Base-by-base conservation (phyloP, 1,140 invertebrate genomes). In the Grapholita molesta region DNA sequence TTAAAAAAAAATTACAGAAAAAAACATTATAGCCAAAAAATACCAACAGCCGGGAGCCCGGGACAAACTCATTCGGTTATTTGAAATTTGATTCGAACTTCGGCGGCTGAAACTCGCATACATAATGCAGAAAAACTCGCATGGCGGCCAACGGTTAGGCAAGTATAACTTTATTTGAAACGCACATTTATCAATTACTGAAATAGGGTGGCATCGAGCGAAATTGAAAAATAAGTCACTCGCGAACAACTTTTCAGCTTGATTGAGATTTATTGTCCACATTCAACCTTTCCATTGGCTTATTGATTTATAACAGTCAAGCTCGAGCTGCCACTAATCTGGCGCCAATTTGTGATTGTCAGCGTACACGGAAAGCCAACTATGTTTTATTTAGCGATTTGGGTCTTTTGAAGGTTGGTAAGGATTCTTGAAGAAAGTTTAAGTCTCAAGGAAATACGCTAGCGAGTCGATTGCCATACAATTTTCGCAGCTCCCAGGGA, bases 211-310 rank as follows among this genome's bases (percentile, higher is more conserved):
- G 70, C 73, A 77, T 80, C 78, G 74, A 73, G 66, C 71, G 70
- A 78, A 80, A 80, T 81, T 83, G 77, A 80, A 73, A 77, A 77
- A 75, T 77, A 79, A 77, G 71, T 77, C 73, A 73, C 73, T 73
- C 53, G 71, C 73, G 57, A 70, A 75, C 74, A 80, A 75, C 76
- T 80, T 80, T 79, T 73, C 73, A 81, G 69, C 70, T 71, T 81
- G 77, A 82, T 79, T 79, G 75, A 74, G 79, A 82, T 82, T 79
- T 82, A 81, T 82, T 77, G 64, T 42, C 64, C 64, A 66, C 64
- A 66, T 66, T 38, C 64, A 66, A 15, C 55, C 53, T 55, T 61
- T 64, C 35, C 64, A 42, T 61, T 61, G 55, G 24, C 12, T 25
- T 28, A 30, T 61, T 61, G 55, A 61, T 61, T 61, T 61, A 66